phyloP scores from a whole-genome alignment of 2,888 invertebrate genomes.

The Drosophila paracracens region DNA sequence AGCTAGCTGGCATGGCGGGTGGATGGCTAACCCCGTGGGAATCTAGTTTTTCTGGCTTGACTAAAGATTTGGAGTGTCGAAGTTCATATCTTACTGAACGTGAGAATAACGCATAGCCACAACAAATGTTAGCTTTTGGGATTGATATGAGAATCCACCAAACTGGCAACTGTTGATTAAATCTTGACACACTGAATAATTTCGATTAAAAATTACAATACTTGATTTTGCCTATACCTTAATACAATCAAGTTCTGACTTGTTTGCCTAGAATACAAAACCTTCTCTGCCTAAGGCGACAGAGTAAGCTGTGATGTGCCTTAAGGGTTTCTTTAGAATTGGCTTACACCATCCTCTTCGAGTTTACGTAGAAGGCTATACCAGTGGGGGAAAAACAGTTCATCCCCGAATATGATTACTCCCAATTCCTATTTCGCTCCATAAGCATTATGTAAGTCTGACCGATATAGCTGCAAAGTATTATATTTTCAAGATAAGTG shows the following conservation, averaged over 20 bases:
- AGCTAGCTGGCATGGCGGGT: not conserved
- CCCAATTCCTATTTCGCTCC: not conserved
- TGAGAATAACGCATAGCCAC: not conserved
- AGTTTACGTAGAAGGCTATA: not conserved
- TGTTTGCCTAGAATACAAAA: not conserved
- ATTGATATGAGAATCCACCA: not conserved
- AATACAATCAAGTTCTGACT: not conserved
- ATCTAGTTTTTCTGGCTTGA: slow-evolving; percentile 19
- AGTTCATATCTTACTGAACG: slow-evolving; percentile 12
- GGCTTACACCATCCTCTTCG: not conserved
- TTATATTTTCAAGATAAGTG: not conserved
- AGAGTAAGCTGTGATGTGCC: not conserved
- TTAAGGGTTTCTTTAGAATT: not conserved
- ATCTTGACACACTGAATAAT: not conserved
- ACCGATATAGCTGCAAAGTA: not conserved
- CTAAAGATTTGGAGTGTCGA: slow-evolving; percentile 16
- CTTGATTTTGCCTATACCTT: not conserved
- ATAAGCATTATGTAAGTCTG: not conserved
- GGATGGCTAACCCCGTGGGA: slow-evolving; percentile 27
- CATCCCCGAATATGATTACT: not conserved
- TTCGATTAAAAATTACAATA: not conserved
- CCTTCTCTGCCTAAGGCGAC: not conserved
- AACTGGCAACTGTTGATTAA: slow-evolving; percentile 3
- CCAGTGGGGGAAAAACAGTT: rapidly evolving
- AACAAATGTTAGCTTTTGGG: slow-evolving; percentile 5